Base-by-base conservation (phyloP, 2,113 vertebrate species). In the Carlito syrichta region DNA sequence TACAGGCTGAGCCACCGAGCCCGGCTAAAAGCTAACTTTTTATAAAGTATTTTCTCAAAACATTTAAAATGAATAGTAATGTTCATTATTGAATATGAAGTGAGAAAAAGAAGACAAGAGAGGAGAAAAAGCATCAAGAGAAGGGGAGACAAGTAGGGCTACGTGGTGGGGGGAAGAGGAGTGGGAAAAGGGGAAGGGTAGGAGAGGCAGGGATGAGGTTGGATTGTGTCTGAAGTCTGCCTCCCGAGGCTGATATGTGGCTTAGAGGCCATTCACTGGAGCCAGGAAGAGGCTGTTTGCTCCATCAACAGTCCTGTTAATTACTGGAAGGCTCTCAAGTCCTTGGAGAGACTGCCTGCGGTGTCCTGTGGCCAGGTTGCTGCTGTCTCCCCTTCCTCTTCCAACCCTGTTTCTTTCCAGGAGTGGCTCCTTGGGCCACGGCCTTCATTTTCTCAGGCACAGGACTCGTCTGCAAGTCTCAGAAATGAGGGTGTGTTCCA, bases 141-240 rank as follows among this genome's bases (percentile, higher is more conserved):
- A 2, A 27, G 22, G 3, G 12, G 43, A 19, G 25, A 25, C 19
- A 25, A 11, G 35, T 2, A 23, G 19, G 50, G 50, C 1, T 3
- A 38, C 5, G 5, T 0, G n/a, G 2, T 38, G 25, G 82, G 52
- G 3, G 22, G 4, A 19, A 4, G 38, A 17, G 10, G 0, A 1
- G 38, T 78, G 48, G 48, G 52, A n/a, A 43, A 13, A 40, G 23
- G 9, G 30, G 5, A 25, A 45, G 43, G 20, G 32, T 8, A 38
- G 52, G 38, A 52, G 32, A 30, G 22, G 35, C 30, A 35, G 66
- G 17, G 20, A 40, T 3, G 3, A 19, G 32, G 2, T 3, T 14
- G 56, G 71, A 10, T 25, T 11, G 27, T 11, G 22, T 14, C 81
- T 45, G 8, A 38, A 6, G 77, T 27, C 40, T 27, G 40, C 69